Conservation (phyloP, 2,797 vertebrate species). For the Lacerta agilis region DNA sequence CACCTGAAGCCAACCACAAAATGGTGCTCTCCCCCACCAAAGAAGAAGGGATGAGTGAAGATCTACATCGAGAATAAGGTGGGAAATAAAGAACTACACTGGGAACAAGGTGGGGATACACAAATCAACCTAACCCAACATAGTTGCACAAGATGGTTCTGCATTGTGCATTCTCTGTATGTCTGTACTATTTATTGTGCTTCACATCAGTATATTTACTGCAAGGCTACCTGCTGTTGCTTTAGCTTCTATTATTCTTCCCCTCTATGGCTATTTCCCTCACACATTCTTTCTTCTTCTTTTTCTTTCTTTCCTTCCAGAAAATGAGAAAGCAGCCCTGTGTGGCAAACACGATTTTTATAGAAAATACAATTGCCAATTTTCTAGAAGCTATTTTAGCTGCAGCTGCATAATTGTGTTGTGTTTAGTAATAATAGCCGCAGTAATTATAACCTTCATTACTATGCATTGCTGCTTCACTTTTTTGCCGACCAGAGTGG, state of each 20-base stretch:
- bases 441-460: conserved; percentile 6
- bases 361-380: conserved; percentile 24
- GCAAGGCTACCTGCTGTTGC: background rate
- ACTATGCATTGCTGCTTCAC: conserved; percentile 4
- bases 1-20: too few species aligned
- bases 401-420: background rate
- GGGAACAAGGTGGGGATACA: background rate
- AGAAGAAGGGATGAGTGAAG: background rate
- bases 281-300: background rate
- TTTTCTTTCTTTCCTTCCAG: background rate
- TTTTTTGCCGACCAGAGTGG: background rate
- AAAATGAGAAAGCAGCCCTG: background rate
- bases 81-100: background rate
- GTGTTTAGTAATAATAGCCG: background rate
- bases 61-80: background rate
- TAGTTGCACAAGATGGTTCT: too few species aligned
- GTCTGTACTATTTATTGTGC: background rate
- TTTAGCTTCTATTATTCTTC: background rate
- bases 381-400: background rate
- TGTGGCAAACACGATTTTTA: background rate
- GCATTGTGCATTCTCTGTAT: background rate
- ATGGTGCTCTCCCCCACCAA: background rate
- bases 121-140: background rate
- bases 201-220: background rate
- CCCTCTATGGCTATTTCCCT: background rate